These are phyloP conservation scores for Tragelaphus buxtoni DNA, from an alignment of 2,113 vertebrate species.

Conservation along the genomic window DNA sequence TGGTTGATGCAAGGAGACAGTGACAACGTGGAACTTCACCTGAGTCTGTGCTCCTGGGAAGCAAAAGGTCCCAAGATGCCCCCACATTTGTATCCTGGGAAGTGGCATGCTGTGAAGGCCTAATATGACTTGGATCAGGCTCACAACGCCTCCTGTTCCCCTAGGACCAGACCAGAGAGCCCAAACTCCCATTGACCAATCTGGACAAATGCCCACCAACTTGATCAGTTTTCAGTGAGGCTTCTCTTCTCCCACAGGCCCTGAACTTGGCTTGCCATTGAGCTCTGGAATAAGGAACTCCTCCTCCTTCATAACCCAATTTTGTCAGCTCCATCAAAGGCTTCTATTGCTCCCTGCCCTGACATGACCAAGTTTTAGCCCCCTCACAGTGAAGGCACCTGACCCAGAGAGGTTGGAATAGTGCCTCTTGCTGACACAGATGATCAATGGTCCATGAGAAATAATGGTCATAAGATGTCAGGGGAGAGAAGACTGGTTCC, in stretches of 20 bases:
- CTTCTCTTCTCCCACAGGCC: fast-evolving
- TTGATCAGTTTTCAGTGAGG: background rate
- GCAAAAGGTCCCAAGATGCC: background rate
- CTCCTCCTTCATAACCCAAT: background rate
- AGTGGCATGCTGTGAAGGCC: background rate
- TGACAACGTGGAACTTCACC: background rate
- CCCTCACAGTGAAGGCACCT: background rate
- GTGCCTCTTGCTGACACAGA: background rate
- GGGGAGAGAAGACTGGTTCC: background rate
- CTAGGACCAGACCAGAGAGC: background rate
- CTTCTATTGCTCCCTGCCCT: background rate
- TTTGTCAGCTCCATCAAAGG: background rate
- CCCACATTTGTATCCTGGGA: background rate
- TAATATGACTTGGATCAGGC: too few relatives aligned
- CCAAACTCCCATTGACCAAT: background rate
- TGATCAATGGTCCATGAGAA: background rate
- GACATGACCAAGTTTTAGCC: background rate
- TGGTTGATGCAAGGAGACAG: background rate
- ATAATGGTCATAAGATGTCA: background rate
- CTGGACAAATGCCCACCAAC: too few relatives aligned
- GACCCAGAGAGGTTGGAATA: background rate
- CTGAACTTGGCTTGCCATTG: background rate
- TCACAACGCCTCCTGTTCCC: background rate
- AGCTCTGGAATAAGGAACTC: background rate
- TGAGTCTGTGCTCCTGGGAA: background rate